Conservation (phyloP, 1,140 invertebrate genomes). For the Trichonephila inaurata region DNA sequence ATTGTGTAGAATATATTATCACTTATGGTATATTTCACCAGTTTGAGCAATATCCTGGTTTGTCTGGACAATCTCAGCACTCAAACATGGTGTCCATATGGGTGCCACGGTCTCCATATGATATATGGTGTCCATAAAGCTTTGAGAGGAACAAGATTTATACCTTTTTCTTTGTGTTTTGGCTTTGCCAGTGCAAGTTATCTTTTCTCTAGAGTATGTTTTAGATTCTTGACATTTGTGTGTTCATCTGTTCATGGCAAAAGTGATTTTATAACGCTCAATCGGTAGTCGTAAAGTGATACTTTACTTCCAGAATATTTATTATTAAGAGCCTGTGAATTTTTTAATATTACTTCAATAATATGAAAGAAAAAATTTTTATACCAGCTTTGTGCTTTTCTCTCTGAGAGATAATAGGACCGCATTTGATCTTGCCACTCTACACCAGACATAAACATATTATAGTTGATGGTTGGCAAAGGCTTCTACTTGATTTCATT, state of each 20-base stretch:
- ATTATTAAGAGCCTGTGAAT: conserved; percentile 7
- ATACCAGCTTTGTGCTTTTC: conserved; percentile 36
- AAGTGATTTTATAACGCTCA: neutral
- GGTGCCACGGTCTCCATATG: no score
- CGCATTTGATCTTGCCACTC: conserved; percentile 47
- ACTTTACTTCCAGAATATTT: conserved; percentile 10
- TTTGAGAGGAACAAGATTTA: no score
- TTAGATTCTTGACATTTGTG: no score
- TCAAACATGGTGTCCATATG: no score
- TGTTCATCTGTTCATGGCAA: neutral
- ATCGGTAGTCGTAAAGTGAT: conserved; percentile 4
- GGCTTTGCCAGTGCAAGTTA: no score
- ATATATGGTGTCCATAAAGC: no score
- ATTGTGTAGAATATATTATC: no score
- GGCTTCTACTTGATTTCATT: conserved; percentile 20
- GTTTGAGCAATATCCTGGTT: no score
- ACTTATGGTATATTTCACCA: no score
- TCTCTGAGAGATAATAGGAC: conserved; percentile 41
- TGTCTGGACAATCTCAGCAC: no score
- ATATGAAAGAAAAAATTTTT: neutral
- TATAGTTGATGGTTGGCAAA: neutral
- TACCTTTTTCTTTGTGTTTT: no score
- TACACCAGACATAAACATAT: neutral
- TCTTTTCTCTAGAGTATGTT: no score
- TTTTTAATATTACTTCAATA: neutral